Percentiles rank a stretch among this genome's conserved stretches.
Conservation (phyloP, 2,797 vertebrate species). For the Acanthopagrus latus region DNA sequence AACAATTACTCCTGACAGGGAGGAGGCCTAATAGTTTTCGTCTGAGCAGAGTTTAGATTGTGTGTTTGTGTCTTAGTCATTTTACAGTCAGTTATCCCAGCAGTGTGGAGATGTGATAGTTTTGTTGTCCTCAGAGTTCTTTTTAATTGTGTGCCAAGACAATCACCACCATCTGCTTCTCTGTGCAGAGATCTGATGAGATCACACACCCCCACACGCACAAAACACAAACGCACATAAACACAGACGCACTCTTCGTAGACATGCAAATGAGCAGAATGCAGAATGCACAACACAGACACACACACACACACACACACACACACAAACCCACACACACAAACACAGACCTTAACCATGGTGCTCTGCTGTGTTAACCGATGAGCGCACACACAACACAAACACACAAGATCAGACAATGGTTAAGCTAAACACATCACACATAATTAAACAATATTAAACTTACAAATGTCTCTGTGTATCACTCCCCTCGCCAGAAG, state of each 20-base stretch:
- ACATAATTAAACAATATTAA: conserved; percentile 7
- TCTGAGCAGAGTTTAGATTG: conserved; percentile 23
- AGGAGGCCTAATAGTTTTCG: conserved; percentile 49
- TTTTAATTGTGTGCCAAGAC: conserved; percentile 66
- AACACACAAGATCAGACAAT: conserved; percentile 14
- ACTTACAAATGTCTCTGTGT: neutral
- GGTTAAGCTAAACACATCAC: conserved; percentile 11
- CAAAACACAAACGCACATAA: conserved; percentile 1
- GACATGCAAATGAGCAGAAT: conserved; percentile 22
- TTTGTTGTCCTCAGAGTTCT: conserved; percentile 50
- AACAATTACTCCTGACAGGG: conserved; percentile 32
- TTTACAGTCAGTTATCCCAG: conserved; percentile 59
- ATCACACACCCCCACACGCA: conserved; percentile 44
- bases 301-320: conserved; percentile 29
- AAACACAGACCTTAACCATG: conserved; percentile 29
- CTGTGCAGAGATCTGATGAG: conserved; percentile 60
- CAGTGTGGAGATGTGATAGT: conserved; percentile 55
- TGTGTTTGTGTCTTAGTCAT: conserved; percentile 35
- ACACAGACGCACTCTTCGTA: neutral
- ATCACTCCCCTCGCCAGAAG: conserved; percentile 4
- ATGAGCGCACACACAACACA: conserved; percentile 21
- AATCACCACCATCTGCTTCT: conserved; percentile 77
- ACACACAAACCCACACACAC: conserved; percentile 13
- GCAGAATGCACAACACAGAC: neutral
- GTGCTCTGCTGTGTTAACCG: conserved; percentile 41